These are phyloP conservation scores for Buceros bicornis DNA, from an alignment of 2,797 vertebrate species.

Conservation along the genomic window DNA sequence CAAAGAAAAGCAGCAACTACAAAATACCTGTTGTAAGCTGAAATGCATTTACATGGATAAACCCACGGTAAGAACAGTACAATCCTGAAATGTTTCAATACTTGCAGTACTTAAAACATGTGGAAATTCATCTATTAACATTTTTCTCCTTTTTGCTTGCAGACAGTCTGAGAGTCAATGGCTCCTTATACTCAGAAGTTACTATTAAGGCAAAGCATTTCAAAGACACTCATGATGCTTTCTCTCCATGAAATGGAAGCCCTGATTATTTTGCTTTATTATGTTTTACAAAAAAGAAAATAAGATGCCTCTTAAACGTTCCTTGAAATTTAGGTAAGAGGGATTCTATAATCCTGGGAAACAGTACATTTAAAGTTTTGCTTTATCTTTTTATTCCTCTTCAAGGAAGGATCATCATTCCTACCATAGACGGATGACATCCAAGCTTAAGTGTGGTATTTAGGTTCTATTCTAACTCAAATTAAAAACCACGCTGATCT, in stretches of 20 bases:
- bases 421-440: neutral
- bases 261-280: conserved; percentile 2
- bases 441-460: neutral
- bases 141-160: neutral
- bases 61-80: neutral
- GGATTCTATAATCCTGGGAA: neutral
- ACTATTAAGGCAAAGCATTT: neutral
- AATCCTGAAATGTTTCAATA: neutral
- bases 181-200: neutral
- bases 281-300: neutral
- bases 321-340: neutral
- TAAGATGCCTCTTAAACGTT: neutral
- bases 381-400: neutral
- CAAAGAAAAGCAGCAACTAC: neutral
- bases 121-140: neutral
- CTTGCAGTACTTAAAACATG: neutral
- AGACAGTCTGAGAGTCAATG: neutral
- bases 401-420: neutral
- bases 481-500: neutral
- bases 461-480: neutral
- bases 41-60: neutral
- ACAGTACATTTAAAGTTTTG: neutral
- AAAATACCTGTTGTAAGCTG: neutral
- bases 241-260: neutral
- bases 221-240: neutral